phyloP scores from a whole-genome alignment of 2,888 invertebrate species.

The Mechanitis messenoides region DNA sequence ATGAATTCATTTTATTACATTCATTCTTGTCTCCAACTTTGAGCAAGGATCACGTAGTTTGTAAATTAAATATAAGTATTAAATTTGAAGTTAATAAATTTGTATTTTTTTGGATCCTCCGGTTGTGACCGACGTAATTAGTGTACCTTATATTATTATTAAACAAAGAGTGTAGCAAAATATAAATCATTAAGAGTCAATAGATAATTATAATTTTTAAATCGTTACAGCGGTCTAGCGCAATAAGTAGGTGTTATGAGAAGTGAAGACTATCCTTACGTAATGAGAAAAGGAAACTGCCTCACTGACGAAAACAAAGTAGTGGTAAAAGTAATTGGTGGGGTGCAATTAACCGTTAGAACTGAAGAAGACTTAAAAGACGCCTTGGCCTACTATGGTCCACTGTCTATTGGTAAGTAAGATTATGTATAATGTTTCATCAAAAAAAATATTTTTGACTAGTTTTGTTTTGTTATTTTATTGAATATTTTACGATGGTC shows the following conservation, averaged over 20 bases:
- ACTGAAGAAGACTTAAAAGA: slow-evolving; percentile 25
- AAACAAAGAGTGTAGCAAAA: not conserved
- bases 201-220: not conserved
- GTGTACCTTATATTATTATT: no score
- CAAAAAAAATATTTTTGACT: no score
- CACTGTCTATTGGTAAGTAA: slow-evolving; percentile 22
- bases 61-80: no score
- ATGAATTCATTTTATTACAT: no score
- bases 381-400: slow-evolving; percentile 22
- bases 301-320: slow-evolving; percentile 12
- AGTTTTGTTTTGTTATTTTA: no score
- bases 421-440: not conserved
- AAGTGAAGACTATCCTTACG: slow-evolving; percentile 21
- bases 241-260: slow-evolving; percentile 17
- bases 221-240: slow-evolving; percentile 16
- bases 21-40: no score
- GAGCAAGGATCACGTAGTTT: no score
- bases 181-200: not conserved
- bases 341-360: slow-evolving; percentile 1
- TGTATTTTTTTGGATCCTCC: no score
- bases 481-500: not conserved
- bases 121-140: no score
- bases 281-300: slow-evolving; percentile 8
- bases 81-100: no score
- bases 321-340: slow-evolving; percentile 16